Evolutionary conservation across 2,113 vertebrate genomes (phyloP).

Genomic region (Macquaria ambigua): DNA sequence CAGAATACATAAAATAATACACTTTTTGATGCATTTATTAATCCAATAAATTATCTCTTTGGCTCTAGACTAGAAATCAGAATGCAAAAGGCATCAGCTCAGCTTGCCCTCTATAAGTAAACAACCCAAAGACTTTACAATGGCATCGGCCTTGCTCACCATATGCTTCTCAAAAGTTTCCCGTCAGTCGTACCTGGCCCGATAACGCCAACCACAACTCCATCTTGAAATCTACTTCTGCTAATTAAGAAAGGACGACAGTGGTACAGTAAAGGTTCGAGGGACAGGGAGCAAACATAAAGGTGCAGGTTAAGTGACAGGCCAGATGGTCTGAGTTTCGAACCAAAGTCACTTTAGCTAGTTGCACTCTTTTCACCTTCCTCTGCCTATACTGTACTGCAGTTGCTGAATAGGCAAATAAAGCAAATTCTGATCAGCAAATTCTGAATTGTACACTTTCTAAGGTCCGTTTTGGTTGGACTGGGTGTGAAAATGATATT

Average conservation of each 20-base stretch:
- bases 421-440: background rate
- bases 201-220: slow-evolving; percentile 11
- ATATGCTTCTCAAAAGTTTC: slow-evolving; percentile 62
- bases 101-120: slow-evolving; percentile 30
- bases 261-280: slow-evolving; percentile 33
- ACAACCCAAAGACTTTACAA: slow-evolving; percentile 35
- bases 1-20: background rate
- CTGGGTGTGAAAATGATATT: background rate
- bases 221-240: slow-evolving; percentile 39
- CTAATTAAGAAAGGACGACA: slow-evolving; percentile 48
- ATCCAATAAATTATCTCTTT: background rate
- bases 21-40: background rate
- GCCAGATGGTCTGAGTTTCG: slow-evolving; percentile 73
- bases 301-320: slow-evolving; percentile 78
- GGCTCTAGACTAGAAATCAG: background rate
- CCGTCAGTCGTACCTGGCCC: slow-evolving; percentile 19
- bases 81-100: slow-evolving; percentile 1
- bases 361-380: slow-evolving; percentile 52
- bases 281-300: slow-evolving; percentile 63
- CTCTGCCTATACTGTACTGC: slow-evolving; percentile 24
- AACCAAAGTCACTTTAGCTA: slow-evolving; percentile 77
- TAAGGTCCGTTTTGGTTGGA: background rate
- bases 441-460: background rate
- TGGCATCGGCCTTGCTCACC: slow-evolving; percentile 46
- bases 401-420: slow-evolving; percentile 48